Percentiles rank a stretch among this genome's conserved stretches.
Conservation (phyloP, 2,797 vertebrate genomes). For the Pelodytes ibericus region DNA sequence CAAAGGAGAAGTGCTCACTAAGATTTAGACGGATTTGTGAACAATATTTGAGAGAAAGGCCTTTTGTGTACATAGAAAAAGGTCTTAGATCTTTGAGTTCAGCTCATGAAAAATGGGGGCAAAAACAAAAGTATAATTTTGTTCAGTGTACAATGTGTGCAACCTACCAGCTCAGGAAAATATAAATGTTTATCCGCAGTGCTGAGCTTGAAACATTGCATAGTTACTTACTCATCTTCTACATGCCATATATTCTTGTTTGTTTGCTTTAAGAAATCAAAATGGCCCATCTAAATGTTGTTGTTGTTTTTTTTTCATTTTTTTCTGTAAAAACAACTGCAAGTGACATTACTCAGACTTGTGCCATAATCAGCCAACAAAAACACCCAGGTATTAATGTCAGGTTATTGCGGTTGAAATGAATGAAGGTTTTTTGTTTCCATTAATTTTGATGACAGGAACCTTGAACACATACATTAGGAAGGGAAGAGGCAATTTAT, state of each 20-base stretch:
- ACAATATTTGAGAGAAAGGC: too few relatives aligned
- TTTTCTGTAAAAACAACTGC: slow-evolving; percentile 17
- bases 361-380: slow-evolving; percentile 38
- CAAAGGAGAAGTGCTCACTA: too few relatives aligned
- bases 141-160: too few relatives aligned
- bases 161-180: neutral
- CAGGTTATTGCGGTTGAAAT: slow-evolving; percentile 36
- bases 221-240: slow-evolving; percentile 18
- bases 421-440: slow-evolving; percentile 35
- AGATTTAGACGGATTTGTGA: too few relatives aligned
- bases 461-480: slow-evolving; percentile 46
- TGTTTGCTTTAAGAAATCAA: slow-evolving; percentile 37
- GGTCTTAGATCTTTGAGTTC: too few relatives aligned
- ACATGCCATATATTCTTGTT: slow-evolving; percentile 34
- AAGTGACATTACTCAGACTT: slow-evolving; percentile 36
- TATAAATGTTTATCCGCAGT: slow-evolving; percentile 15
- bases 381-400: slow-evolving; percentile 29
- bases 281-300: neutral
- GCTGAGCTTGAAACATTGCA: slow-evolving; percentile 10
- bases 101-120: too few relatives aligned
- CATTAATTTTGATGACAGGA: slow-evolving; percentile 49
- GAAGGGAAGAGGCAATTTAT: slow-evolving; percentile 23
- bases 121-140: too few relatives aligned
- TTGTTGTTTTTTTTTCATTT: slow-evolving; percentile 18
- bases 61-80: too few relatives aligned